Percentiles rank a stretch among this genome's conserved stretches.
phyloP scores from a whole-genome alignment of 2,797 vertebrate genomes.

The Bovichtus variegatus region DNA sequence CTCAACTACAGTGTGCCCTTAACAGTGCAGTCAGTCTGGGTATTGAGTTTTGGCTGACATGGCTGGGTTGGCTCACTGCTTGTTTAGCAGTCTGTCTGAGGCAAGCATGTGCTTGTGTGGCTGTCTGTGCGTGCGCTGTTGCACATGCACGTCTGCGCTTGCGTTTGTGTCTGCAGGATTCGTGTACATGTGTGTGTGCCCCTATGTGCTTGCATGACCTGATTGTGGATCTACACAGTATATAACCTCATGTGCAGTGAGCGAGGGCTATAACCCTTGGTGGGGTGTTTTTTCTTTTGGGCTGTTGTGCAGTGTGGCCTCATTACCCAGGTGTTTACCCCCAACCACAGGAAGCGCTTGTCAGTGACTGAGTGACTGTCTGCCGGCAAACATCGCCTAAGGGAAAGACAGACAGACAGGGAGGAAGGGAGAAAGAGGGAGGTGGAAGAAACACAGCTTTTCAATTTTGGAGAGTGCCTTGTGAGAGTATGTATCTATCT shows the following conservation, averaged over 20 bases:
- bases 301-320: slow-evolving; percentile 81
- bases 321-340: slow-evolving; percentile 88
- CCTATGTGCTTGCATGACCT: slow-evolving; percentile 34
- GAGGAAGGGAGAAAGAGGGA: slow-evolving; percentile 9
- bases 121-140: slow-evolving; percentile 40
- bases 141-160: slow-evolving; percentile 46
- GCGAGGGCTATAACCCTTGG: slow-evolving; percentile 72
- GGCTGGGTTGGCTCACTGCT: slow-evolving; percentile 50
- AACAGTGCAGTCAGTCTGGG: slow-evolving; percentile 52
- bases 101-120: slow-evolving; percentile 45
- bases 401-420: slow-evolving; percentile 56
- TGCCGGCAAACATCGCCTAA: slow-evolving; percentile 82
- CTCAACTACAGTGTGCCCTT: slow-evolving; percentile 39
- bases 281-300: slow-evolving; percentile 31
- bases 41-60: slow-evolving; percentile 63
- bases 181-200: slow-evolving; percentile 16
- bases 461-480: background rate
- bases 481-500: slow-evolving; percentile 10
- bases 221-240: too few species aligned
- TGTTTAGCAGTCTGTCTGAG: slow-evolving; percentile 57
- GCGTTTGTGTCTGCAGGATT: slow-evolving; percentile 32
- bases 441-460: slow-evolving; percentile 26
- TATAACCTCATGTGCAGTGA: background rate
- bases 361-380: slow-evolving; percentile 81
- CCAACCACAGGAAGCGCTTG: slow-evolving; percentile 87